phyloP scores from a whole-genome alignment of 2,113 vertebrate genomes.

The Sylvietta virens region DNA sequence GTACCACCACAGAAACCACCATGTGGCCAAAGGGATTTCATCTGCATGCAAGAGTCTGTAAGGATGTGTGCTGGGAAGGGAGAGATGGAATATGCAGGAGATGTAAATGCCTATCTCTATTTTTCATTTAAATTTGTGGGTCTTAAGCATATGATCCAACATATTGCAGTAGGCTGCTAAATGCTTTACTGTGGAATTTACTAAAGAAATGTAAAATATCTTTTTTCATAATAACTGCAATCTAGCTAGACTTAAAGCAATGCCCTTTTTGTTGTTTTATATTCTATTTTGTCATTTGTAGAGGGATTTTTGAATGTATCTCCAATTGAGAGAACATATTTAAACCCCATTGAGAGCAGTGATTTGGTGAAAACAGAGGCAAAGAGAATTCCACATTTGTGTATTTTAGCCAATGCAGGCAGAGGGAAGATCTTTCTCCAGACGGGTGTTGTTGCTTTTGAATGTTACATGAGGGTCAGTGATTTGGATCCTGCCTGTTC shows the following conservation, averaged over 20 bases:
- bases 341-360: not conserved
- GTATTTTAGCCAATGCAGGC: not conserved
- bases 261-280: constrained; percentile 23
- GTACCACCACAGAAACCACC: not conserved
- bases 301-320: not conserved
- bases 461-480: not conserved
- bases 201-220: constrained; percentile 35
- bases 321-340: not conserved
- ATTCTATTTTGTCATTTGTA: constrained; percentile 36
- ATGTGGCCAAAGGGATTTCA: not conserved
- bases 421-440: not conserved
- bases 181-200: constrained; percentile 25
- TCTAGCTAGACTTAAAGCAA: constrained; percentile 15
- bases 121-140: constrained; percentile 28
- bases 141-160: constrained; percentile 26
- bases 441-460: not conserved
- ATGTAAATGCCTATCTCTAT: not conserved
- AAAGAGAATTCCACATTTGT: not conserved
- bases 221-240: constrained; percentile 43
- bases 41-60: not conserved
- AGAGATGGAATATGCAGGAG: not conserved
- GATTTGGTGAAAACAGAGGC: not conserved
- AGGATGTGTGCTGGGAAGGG: not conserved
- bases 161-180: constrained; percentile 4
- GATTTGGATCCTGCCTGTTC: not conserved